A percentile compares a stretch with the other conserved stretches of the same genome.
These are phyloP conservation scores for Andricus curvator DNA, from an alignment of 2,888 invertebrate species.

Conservation along the genomic window DNA sequence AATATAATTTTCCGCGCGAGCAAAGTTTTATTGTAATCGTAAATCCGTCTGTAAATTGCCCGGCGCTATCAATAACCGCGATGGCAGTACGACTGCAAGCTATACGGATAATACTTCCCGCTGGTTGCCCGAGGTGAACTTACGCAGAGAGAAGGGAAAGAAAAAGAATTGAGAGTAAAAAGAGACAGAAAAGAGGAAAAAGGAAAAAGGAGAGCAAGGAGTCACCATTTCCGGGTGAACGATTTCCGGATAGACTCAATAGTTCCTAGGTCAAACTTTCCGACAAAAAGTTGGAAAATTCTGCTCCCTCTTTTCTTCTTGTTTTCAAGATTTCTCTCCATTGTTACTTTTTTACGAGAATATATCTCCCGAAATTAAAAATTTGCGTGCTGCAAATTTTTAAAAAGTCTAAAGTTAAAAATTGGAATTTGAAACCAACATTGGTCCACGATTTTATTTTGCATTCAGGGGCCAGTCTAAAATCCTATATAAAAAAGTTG, in stretches of 20 bases:
- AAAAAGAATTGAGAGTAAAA: slow-evolving; percentile 44
- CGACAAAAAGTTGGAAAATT: slow-evolving; percentile 21
- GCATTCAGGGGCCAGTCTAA: too few relatives aligned
- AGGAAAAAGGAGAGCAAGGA: slow-evolving; percentile 43
- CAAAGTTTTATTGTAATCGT: slow-evolving; percentile 77
- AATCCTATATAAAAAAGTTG: too few relatives aligned
- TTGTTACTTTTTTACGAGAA: neutral
- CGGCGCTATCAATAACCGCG: slow-evolving; percentile 73
- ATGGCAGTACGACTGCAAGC: slow-evolving; percentile 55
- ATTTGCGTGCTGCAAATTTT: neutral
- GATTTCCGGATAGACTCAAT: slow-evolving; percentile 45
- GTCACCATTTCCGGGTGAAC: slow-evolving; percentile 48
- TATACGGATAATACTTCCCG: slow-evolving; percentile 41
- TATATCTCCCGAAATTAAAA: neutral
- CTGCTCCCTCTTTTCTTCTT: slow-evolving; percentile 1
- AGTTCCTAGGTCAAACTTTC: slow-evolving; percentile 31
- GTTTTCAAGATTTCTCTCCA: neutral
- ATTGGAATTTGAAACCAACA: too few relatives aligned
- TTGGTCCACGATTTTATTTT: too few relatives aligned
- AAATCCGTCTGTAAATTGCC: slow-evolving; percentile 76
- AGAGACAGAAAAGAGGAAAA: slow-evolving; percentile 1
- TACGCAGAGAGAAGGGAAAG: slow-evolving; percentile 32
- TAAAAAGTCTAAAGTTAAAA: too few relatives aligned
- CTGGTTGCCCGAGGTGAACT: slow-evolving; percentile 42
- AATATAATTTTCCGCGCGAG: slow-evolving; percentile 76